phyloP scores from a whole-genome alignment of 2,797 vertebrate species.

The Girardinus metallicus region DNA sequence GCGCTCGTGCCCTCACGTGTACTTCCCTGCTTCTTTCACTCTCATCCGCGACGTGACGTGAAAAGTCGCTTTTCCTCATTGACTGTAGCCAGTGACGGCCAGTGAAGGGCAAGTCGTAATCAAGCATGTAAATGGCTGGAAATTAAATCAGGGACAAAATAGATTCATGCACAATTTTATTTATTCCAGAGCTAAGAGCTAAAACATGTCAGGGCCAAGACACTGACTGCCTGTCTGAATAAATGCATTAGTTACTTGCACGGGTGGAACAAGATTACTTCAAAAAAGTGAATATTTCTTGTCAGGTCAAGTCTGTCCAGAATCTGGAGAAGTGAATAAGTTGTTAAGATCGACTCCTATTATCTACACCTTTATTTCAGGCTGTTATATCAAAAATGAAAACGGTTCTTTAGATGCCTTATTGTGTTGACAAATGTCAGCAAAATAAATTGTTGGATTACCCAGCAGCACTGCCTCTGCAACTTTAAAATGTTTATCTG shows the following conservation, averaged over 20 bases:
- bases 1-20: background rate
- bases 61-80: background rate
- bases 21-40: background rate
- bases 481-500: background rate
- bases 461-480: background rate
- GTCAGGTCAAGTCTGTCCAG: background rate
- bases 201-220: background rate
- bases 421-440: background rate
- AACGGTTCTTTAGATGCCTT: background rate
- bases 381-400: background rate
- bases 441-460: background rate
- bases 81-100: background rate
- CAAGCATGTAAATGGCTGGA: conserved; percentile 3
- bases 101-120: background rate
- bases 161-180: background rate
- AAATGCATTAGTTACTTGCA: background rate
- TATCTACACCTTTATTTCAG: background rate
- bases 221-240: background rate
- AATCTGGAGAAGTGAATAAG: background rate
- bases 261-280: background rate
- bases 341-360: background rate
- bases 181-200: background rate
- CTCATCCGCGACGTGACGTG: background rate
- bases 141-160: background rate
- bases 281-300: background rate